phyloP scores from a whole-genome alignment of 2,113 vertebrate genomes.

The Montifringilla adamsi region DNA sequence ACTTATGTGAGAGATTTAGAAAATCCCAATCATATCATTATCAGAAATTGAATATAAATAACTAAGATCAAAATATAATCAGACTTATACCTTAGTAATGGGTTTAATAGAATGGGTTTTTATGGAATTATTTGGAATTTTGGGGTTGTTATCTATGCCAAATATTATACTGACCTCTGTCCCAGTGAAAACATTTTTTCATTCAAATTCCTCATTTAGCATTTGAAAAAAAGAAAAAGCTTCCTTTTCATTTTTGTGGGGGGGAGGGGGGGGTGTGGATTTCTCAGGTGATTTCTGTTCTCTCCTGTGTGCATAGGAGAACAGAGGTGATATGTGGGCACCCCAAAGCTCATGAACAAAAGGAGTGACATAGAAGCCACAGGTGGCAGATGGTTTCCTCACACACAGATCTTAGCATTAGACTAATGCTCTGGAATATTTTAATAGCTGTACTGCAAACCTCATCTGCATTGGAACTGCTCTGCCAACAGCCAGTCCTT shows the following conservation, averaged over 20 bases:
- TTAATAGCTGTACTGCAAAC: not conserved
- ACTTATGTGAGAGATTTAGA: not conserved
- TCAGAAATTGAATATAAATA: not conserved
- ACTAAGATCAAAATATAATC: not conserved
- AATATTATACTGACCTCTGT: not conserved
- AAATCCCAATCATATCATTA: not conserved
- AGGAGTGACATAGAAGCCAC: not conserved
- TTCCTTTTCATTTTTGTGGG: not conserved
- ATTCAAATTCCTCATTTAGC: not conserved
- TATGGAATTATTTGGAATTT: not conserved
- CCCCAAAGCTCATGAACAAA: not conserved
- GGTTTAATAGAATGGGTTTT: not conserved
- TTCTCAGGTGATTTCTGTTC: not conserved
- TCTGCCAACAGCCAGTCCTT: not conserved
- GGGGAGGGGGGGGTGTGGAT: fast-evolving
- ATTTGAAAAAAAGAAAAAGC: not conserved
- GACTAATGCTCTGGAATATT: not conserved
- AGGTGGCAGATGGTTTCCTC: not conserved
- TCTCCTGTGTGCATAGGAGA: not conserved
- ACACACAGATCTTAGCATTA: not conserved
- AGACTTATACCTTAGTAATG: not conserved
- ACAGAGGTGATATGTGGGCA: not conserved
- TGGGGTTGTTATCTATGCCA: not conserved
- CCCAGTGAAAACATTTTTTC: not conserved
- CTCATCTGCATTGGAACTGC: not conserved